Conservation (phyloP, 37 sponge, comb jelly and placozoan species). For the Beroe ovata region DNA sequence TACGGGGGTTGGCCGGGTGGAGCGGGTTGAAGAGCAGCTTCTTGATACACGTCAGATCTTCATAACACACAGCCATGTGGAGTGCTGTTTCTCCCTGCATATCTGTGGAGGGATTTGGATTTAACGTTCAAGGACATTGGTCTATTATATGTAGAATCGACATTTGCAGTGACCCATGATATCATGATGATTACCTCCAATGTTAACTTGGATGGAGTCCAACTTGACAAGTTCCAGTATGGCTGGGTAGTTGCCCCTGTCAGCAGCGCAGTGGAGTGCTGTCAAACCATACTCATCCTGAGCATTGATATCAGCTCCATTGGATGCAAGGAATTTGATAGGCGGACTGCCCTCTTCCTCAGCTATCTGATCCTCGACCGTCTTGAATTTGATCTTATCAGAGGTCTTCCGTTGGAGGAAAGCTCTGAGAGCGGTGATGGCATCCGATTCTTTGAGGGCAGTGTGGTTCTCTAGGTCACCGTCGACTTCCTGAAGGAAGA, state of each 20-base stretch:
- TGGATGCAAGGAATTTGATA: neutral
- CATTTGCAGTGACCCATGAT: neutral
- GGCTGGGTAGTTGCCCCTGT: constrained; percentile 58
- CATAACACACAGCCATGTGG: constrained; percentile 37
- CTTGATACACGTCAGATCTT: constrained; percentile 53
- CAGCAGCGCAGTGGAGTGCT: constrained; percentile 42
- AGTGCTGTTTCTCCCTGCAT: constrained; percentile 60
- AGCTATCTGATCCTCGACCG: constrained; percentile 62
- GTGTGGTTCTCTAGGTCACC: neutral
- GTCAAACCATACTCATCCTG: constrained; percentile 71
- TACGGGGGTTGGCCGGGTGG: constrained; percentile 18
- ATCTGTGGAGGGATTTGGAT: constrained; percentile 48
- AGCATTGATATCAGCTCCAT: constrained; percentile 19
- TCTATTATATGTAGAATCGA: neutral
- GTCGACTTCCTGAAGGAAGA: neutral
- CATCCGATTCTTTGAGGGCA: neutral
- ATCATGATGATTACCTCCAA: too few relatives aligned
- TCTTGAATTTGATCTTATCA: neutral
- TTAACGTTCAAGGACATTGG: too few relatives aligned
- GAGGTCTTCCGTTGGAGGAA: neutral
- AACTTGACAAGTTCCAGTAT: constrained; percentile 15
- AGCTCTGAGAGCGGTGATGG: neutral
- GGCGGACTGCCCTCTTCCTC: constrained; percentile 59
- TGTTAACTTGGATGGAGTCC: constrained; percentile 1
- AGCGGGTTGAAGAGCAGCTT: constrained; percentile 23